These are phyloP conservation scores for Pristionchus arcanus DNA, from an alignment of 2,888 invertebrate species.

Conservation along the genomic window DNA sequence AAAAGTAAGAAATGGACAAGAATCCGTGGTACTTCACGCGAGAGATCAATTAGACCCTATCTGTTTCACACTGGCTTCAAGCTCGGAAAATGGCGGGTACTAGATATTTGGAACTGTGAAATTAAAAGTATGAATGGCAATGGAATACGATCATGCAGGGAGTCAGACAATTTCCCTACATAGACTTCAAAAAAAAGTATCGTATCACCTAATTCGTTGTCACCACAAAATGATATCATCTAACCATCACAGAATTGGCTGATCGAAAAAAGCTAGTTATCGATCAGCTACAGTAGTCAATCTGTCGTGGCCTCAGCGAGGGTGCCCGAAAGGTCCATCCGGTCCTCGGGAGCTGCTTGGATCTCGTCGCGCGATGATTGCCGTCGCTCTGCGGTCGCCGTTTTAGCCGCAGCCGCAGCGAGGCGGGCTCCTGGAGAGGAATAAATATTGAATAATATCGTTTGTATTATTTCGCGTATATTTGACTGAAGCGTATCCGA, in stretches of 20 bases:
- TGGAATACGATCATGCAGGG: too few relatives aligned
- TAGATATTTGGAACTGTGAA: too few relatives aligned
- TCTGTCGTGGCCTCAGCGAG: conserved; percentile 33
- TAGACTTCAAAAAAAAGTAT: too few relatives aligned
- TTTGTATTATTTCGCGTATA: not conserved
- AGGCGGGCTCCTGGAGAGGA: not conserved
- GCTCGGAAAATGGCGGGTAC: not conserved
- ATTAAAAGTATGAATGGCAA: too few relatives aligned
- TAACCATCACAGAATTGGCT: not conserved
- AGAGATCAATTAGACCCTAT: conserved; percentile 10
- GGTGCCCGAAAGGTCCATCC: not conserved
- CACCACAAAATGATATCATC: too few relatives aligned
- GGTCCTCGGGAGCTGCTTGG: not conserved
- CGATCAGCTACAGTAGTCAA: conserved; percentile 16
- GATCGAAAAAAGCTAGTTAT: not conserved
- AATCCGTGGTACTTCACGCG: not conserved
- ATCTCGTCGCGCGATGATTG: not conserved
- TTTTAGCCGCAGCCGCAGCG: not conserved
- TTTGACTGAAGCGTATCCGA: too few relatives aligned
- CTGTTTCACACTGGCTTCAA: not conserved
- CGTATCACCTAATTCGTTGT: too few relatives aligned
- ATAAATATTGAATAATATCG: not conserved
- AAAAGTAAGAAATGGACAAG: not conserved
- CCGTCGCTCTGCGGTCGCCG: not conserved
- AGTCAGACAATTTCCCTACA: too few relatives aligned